phyloP scores from a whole-genome alignment of 2,797 vertebrate species.

The Syngnathus acus region DNA sequence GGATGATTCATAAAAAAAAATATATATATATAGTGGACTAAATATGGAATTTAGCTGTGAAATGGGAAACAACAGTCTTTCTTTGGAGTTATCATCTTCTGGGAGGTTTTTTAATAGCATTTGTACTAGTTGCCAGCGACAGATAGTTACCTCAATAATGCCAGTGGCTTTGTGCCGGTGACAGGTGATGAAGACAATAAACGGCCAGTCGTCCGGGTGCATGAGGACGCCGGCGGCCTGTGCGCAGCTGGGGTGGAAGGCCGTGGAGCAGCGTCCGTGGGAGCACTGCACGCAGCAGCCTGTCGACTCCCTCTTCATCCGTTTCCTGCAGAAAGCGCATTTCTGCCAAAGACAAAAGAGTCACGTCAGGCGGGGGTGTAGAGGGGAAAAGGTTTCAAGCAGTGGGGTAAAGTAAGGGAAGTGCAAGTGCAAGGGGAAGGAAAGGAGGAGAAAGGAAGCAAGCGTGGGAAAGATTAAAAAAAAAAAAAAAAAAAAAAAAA shows the following conservation, averaged over 20 bases:
- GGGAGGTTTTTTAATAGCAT: neutral
- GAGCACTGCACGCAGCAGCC: slow-evolving; percentile 97
- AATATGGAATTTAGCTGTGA: no score
- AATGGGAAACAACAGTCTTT: no score
- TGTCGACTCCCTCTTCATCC: slow-evolving; percentile 79
- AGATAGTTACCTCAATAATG: slow-evolving; percentile 75
- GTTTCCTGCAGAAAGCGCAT: slow-evolving; percentile 90
- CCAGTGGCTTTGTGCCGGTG: slow-evolving; percentile 79
- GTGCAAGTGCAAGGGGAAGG: slow-evolving; percentile 16
- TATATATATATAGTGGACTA: no score
- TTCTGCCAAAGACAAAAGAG: slow-evolving; percentile 70
- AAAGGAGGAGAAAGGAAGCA: slow-evolving; percentile 25
- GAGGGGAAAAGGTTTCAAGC: slow-evolving; percentile 10
- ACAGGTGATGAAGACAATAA: slow-evolving; percentile 92
- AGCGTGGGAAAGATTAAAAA: slow-evolving; percentile 15
- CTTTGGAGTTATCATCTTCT: no score
- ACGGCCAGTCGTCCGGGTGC: slow-evolving; percentile 97
- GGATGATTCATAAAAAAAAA: neutral
- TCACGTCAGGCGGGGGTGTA: neutral
- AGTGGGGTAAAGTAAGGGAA: slow-evolving; percentile 12
- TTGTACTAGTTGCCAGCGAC: neutral
- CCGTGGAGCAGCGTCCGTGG: slow-evolving; percentile 90
- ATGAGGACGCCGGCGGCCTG: slow-evolving; percentile 92
- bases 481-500: neutral
- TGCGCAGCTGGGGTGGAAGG: slow-evolving; percentile 92